Conservation (phyloP, 2,113 vertebrate species). For the Talpa occidentalis region DNA sequence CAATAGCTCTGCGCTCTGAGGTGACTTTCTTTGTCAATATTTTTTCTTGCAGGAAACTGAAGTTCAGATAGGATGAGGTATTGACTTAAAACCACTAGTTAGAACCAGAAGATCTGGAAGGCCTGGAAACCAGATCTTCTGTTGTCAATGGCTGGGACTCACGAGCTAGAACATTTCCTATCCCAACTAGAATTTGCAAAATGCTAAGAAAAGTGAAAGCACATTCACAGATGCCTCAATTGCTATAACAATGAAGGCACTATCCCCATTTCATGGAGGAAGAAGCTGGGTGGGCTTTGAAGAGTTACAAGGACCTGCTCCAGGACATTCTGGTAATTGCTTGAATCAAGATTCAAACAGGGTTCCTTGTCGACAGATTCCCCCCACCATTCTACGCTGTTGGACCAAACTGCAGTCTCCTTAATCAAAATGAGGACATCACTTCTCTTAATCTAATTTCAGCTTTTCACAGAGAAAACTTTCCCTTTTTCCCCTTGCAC, state of each 20-base stretch:
- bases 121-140: background rate
- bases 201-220: background rate
- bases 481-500: background rate
- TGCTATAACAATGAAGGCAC: background rate
- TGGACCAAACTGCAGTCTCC: background rate
- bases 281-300: background rate
- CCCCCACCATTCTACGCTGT: background rate
- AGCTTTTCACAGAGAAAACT: background rate
- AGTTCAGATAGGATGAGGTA: background rate
- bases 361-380: background rate
- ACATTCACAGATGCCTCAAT: background rate
- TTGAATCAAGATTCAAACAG: background rate
- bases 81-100: background rate
- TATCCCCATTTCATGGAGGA: background rate
- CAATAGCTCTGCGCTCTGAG: background rate
- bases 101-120: background rate
- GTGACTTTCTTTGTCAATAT: conserved; percentile 36
- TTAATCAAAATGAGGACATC: background rate
- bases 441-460: background rate
- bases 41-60: conserved; percentile 12
- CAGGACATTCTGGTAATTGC: background rate
- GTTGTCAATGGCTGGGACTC: background rate
- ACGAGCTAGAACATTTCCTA: background rate
- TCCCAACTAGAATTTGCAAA: background rate
- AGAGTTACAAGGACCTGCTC: background rate